phyloP scores from a whole-genome alignment of 2,113 vertebrate genomes.

The Orientallactaga bullata region DNA sequence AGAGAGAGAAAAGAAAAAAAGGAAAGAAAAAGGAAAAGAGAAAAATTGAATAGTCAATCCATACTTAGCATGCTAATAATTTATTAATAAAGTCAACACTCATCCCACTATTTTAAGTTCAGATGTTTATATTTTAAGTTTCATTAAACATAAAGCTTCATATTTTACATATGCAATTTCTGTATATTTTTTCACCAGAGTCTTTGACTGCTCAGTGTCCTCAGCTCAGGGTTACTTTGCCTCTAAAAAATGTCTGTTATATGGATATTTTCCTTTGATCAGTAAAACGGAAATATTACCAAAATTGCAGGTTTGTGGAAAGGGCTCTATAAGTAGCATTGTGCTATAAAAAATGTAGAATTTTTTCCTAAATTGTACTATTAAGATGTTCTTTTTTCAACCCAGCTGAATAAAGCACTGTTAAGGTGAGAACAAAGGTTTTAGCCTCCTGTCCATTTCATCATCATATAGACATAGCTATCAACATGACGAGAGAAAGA shows the following conservation, averaged over 20 bases:
- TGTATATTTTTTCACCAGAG: neutral
- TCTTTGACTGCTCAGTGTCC: neutral
- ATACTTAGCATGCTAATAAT: neutral
- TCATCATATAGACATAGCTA: neutral
- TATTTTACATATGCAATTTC: neutral
- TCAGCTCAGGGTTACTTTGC: neutral
- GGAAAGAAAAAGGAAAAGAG: neutral
- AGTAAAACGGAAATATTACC: slow-evolving; percentile 6
- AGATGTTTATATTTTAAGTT: slow-evolving; percentile 50
- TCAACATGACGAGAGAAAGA: neutral
- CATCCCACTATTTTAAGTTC: neutral
- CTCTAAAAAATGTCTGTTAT: neutral
- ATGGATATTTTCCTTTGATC: neutral
- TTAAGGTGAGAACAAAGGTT: neutral
- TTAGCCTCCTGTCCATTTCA: neutral
- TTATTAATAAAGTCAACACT: neutral
- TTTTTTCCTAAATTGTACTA: neutral
- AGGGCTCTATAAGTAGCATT: neutral
- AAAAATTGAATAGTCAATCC: neutral
- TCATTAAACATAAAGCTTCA: neutral
- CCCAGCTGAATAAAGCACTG: neutral
- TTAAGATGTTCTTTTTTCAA: no score
- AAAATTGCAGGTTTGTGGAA: neutral
- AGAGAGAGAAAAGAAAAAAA: no score
- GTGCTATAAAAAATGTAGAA: neutral